Evolutionary conservation across 2,888 invertebrate species (phyloP).

Genomic region (Pristionchus maxplancki): DNA sequence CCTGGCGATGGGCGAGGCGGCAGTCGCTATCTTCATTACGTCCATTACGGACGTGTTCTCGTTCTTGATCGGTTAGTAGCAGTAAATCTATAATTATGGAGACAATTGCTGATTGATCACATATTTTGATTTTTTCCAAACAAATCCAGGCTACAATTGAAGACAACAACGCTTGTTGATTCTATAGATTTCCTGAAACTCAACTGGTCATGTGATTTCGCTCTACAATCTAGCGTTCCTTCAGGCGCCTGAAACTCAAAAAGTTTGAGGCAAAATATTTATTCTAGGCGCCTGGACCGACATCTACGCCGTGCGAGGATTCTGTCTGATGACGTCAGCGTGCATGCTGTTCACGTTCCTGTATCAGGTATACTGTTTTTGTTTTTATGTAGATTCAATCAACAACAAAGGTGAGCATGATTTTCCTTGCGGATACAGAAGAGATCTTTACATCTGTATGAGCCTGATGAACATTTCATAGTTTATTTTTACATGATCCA

Average conservation of each 20-base stretch:
- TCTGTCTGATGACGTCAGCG: conserved; percentile 95
- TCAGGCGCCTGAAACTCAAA: neutral
- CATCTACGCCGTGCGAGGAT: conserved; percentile 93
- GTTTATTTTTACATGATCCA: too few relatives aligned
- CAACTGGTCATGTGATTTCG: neutral
- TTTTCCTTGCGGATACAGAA: too few relatives aligned
- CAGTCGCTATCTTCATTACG: conserved; percentile 95
- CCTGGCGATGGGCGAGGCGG: conserved; percentile 91
- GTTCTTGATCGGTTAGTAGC: conserved; percentile 43
- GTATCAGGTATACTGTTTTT: conserved; percentile 89
- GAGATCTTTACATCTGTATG: too few relatives aligned
- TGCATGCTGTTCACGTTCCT: conserved; percentile 92
- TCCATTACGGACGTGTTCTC: conserved; percentile 85
- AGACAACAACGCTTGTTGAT: neutral
- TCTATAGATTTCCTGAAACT: neutral
- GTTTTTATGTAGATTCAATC: too few relatives aligned
- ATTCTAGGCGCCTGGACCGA: conserved; percentile 86
- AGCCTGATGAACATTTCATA: too few relatives aligned
- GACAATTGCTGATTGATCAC: too few relatives aligned
- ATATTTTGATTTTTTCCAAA: too few relatives aligned
- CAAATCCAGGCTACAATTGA: too few relatives aligned
- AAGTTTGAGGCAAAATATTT: too few relatives aligned
- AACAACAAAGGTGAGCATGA: too few relatives aligned
- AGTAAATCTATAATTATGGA: too few relatives aligned
- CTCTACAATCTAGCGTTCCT: neutral